These are phyloP conservation scores for Plagodis pulveraria DNA, from an alignment of 2,888 invertebrate genomes.

Conservation along the genomic window DNA sequence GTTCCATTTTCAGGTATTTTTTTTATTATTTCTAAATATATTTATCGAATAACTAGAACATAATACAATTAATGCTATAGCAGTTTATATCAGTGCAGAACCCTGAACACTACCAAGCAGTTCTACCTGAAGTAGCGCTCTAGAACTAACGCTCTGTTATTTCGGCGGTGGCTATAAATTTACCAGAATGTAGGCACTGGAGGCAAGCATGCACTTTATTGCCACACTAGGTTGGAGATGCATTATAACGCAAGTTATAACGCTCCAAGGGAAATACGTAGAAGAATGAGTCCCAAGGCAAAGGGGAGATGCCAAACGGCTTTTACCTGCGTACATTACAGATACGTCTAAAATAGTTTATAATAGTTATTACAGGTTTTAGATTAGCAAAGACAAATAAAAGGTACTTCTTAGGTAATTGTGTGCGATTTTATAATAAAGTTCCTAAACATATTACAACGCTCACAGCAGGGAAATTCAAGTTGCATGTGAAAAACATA, in stretches of 20 bases:
- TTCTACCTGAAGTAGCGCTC: conserved; percentile 35
- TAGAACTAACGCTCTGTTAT: conserved; percentile 46
- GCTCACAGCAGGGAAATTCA: too few species aligned
- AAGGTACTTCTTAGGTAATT: too few species aligned
- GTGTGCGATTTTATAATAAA: too few species aligned
- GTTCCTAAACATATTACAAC: too few species aligned
- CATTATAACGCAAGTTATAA: conserved; percentile 61
- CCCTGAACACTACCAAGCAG: conserved; percentile 29
- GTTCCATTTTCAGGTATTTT: too few species aligned
- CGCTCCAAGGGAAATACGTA: conserved; percentile 56
- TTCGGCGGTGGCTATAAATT: conserved; percentile 52
- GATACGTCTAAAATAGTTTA: conserved; percentile 26
- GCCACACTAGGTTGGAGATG: conserved; percentile 52
- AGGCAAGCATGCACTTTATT: conserved; percentile 61
- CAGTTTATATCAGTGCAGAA: conserved; percentile 15
- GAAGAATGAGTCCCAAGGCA: conserved; percentile 67
- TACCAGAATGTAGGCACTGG: conserved; percentile 41
- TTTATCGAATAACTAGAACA: too few species aligned
- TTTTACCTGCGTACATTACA: conserved; percentile 31
- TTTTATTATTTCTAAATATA: too few species aligned
- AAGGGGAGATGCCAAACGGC: conserved; percentile 48
- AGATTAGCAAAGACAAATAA: too few species aligned
- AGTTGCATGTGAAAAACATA: too few species aligned
- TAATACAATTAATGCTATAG: not conserved
- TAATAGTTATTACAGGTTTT: too few species aligned